Conservation (phyloP, 2,797 vertebrate genomes). For the Margarornis squamiger region DNA sequence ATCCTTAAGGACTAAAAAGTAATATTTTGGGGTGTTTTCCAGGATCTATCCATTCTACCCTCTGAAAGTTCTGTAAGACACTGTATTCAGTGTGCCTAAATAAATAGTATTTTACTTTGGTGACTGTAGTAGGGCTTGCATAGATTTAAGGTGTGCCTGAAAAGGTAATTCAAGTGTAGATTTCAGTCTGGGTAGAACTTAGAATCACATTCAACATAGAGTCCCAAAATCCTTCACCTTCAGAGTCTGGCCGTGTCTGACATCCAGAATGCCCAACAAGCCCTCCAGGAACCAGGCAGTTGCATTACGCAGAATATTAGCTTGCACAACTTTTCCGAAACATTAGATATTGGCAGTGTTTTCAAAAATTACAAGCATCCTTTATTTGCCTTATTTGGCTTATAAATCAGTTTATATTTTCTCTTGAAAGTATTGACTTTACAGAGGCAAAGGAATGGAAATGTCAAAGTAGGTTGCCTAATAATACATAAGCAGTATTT, state of each 20-base stretch:
- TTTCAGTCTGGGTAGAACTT: neutral
- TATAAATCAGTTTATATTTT: neutral
- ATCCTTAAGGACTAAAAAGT: neutral
- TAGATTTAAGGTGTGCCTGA: neutral
- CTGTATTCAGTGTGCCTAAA: neutral
- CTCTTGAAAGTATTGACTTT: neutral
- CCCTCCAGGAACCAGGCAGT: neutral
- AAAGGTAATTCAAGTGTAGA: neutral
- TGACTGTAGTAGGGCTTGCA: neutral
- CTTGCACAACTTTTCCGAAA: neutral
- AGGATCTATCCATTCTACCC: neutral
- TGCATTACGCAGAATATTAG: neutral
- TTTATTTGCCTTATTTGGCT: neutral
- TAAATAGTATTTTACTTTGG: neutral
- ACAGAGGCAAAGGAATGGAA: neutral
- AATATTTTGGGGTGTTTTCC: neutral
- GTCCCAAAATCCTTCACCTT: neutral
- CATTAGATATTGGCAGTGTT: neutral
- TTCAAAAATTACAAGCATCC: neutral
- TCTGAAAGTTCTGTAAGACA: neutral
- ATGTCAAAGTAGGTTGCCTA: neutral
- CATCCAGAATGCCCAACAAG: neutral
- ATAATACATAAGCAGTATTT: neutral
- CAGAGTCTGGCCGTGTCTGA: neutral
- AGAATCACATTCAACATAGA: accelerated